Conservation (phyloP, 2,113 vertebrate species). For the Pelmatolapia mariae region DNA sequence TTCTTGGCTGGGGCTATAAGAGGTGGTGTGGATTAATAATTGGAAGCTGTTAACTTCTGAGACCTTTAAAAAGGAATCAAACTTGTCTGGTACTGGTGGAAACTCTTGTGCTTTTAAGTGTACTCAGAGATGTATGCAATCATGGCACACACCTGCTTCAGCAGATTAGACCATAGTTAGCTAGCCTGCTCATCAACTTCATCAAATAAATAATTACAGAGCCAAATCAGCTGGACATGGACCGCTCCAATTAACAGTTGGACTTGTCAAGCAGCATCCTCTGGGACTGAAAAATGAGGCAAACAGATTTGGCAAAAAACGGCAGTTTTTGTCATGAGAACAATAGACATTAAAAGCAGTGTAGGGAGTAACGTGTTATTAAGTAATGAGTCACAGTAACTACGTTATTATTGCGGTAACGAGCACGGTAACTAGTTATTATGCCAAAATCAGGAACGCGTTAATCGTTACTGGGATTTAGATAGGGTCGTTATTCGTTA, state of each 20-base stretch:
- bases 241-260: not conserved
- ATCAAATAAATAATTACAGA: not conserved
- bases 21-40: slow-evolving; percentile 51
- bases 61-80: slow-evolving; percentile 31
- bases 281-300: not conserved
- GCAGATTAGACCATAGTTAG: not conserved
- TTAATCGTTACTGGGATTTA: accelerated
- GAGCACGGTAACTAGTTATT: not conserved
- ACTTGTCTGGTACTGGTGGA: not conserved
- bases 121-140: not conserved
- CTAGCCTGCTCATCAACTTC: not conserved
- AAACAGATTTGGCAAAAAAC: not conserved
- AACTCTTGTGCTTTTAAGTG: not conserved
- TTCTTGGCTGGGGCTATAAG: slow-evolving; percentile 28
- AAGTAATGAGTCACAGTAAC: accelerated
- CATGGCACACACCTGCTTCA: not conserved
- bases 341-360: not conserved
- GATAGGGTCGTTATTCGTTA: not conserved
- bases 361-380: not conserved
- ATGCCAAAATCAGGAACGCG: accelerated
- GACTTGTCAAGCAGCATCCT: not conserved
- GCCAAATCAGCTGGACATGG: not conserved
- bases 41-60: slow-evolving; percentile 46
- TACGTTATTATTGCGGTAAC: not conserved
- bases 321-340: not conserved